These are phyloP conservation scores for Oeneis ivallda DNA, from an alignment of 2,888 invertebrate genomes.

Conservation along the genomic window DNA sequence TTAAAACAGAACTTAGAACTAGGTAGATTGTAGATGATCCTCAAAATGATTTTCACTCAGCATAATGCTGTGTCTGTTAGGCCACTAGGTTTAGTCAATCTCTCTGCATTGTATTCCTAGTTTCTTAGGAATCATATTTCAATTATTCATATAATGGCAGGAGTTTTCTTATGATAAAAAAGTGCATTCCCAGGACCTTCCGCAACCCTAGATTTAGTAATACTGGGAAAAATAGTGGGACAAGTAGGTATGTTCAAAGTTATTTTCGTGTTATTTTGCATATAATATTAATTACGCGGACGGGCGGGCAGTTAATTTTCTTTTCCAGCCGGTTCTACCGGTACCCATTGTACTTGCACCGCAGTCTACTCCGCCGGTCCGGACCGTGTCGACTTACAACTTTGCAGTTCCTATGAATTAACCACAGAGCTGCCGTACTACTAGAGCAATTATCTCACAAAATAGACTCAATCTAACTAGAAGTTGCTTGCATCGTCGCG, in stretches of 20 bases:
- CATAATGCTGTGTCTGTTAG: too few relatives aligned
- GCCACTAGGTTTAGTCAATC: too few relatives aligned
- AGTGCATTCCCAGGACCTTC: too few relatives aligned
- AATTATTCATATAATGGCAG: too few relatives aligned
- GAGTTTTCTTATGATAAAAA: too few relatives aligned
- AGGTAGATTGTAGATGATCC: too few relatives aligned
- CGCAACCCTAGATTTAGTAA: not conserved
- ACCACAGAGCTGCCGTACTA: not conserved
- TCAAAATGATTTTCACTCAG: too few relatives aligned
- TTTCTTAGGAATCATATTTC: too few relatives aligned
- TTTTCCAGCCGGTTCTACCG: slow-evolving; percentile 41
- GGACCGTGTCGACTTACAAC: slow-evolving; percentile 36
- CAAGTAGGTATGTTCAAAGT: not conserved
- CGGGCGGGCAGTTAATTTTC: slow-evolving; percentile 34
- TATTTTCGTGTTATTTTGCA: slow-evolving; percentile 28
- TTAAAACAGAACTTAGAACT: too few relatives aligned
- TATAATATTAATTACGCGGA: slow-evolving; percentile 35
- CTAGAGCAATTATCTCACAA: not conserved
- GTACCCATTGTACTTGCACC: slow-evolving; percentile 34
- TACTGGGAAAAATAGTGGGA: not conserved
- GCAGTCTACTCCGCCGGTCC: not conserved
- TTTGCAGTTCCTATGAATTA: slow-evolving; percentile 10
- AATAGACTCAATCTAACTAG: too few relatives aligned
- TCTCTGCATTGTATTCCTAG: too few relatives aligned
- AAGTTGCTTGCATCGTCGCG: too few relatives aligned